These are phyloP conservation scores for Centroberyx gerrardi DNA, from an alignment of 2,797 vertebrate species.

Conservation along the genomic window DNA sequence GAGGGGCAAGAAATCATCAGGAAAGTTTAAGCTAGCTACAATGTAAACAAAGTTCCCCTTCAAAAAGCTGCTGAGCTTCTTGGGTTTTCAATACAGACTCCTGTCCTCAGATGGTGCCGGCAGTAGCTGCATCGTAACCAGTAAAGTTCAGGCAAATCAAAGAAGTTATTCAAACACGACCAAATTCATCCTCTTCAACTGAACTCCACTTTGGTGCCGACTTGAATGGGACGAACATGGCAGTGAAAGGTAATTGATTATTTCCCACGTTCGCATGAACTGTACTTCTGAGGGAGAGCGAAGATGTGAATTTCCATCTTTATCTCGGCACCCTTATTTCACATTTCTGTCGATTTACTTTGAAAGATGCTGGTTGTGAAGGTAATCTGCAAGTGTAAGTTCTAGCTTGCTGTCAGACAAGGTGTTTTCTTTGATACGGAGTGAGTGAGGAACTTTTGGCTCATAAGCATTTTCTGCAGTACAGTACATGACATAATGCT, in stretches of 20 bases:
- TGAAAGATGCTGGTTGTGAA: conserved; percentile 52
- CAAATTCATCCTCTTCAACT: conserved; percentile 34
- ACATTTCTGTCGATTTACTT: conserved; percentile 51
- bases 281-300: conserved; percentile 24
- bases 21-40: conserved; percentile 15
- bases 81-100: not conserved
- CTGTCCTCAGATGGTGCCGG: conserved; percentile 34
- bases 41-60: conserved; percentile 56
- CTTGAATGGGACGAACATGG: conserved; percentile 50
- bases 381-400: conserved; percentile 44
- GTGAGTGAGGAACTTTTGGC: conserved; percentile 57
- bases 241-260: conserved; percentile 62
- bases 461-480: conserved; percentile 47
- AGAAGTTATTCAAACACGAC: conserved; percentile 42
- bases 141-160: conserved; percentile 39
- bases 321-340: conserved; percentile 48
- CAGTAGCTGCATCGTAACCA: conserved; percentile 1
- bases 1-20: conserved; percentile 26
- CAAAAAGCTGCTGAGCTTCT: conserved; percentile 42
- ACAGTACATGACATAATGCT: conserved; percentile 40
- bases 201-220: conserved; percentile 55
- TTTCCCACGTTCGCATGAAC: conserved; percentile 40
- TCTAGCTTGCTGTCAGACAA: conserved; percentile 62
- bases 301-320: conserved; percentile 54
- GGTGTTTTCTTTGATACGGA: conserved; percentile 65